These are phyloP conservation scores for Harmothoe impar DNA, from an alignment of 2,888 invertebrate genomes.

Conservation along the genomic window DNA sequence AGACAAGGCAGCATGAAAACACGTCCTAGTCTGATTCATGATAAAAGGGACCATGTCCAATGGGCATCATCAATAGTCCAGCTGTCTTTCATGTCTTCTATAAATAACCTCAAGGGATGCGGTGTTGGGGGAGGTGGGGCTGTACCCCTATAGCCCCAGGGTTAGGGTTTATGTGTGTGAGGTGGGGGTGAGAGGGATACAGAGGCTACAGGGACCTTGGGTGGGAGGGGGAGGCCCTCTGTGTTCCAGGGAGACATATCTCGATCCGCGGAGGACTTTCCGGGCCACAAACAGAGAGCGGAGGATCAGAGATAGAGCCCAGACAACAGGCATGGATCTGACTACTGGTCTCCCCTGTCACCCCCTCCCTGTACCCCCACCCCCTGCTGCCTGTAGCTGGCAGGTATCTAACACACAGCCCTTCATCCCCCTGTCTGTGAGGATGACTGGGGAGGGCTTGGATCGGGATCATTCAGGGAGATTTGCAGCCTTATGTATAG, in stretches of 20 bases:
- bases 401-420: slow-evolving; percentile 17
- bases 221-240: background rate
- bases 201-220: background rate
- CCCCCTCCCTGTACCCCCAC: background rate
- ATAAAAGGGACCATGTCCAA: background rate
- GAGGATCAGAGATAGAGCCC: background rate
- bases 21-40: too few relatives aligned
- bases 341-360: background rate
- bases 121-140: background rate
- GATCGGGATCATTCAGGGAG: too few relatives aligned
- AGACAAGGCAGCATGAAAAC: too few relatives aligned
- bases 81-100: slow-evolving; percentile 10
- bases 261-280: background rate
- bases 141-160: too few relatives aligned
- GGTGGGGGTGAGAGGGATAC: background rate
- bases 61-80: background rate
- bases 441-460: too few relatives aligned
- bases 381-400: background rate
- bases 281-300: slow-evolving; percentile 8
- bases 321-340: slow-evolving; percentile 21
- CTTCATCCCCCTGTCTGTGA: too few relatives aligned
- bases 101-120: slow-evolving; percentile 21
- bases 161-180: too few relatives aligned
- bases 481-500: too few relatives aligned
- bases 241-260: background rate